phyloP scores from a whole-genome alignment of 2,797 vertebrate genomes.

The Chanos chanos region DNA sequence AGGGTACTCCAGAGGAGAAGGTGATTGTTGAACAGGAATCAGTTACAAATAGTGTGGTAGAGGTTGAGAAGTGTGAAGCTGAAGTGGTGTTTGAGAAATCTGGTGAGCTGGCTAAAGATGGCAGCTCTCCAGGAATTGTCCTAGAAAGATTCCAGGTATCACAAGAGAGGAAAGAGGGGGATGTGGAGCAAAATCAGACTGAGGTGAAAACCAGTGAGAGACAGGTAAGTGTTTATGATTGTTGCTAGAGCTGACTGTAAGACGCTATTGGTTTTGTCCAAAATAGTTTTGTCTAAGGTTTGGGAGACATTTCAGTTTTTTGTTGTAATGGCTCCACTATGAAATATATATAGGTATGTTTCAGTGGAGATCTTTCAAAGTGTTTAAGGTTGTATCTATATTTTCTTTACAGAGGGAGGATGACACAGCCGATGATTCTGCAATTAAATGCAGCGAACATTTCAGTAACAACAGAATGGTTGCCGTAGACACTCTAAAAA shows the following conservation, averaged over 20 bases:
- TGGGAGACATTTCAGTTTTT: too few relatives aligned
- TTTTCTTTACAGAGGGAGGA: too few relatives aligned
- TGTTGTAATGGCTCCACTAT: too few relatives aligned
- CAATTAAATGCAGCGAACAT: too few relatives aligned
- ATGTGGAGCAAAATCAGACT: conserved; percentile 20
- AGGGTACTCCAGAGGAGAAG: conserved; percentile 50
- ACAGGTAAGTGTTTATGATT: conserved; percentile 46
- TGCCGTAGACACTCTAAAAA: too few relatives aligned
- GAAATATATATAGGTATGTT: too few relatives aligned
- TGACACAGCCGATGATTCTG: too few relatives aligned
- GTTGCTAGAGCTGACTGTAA: background rate
- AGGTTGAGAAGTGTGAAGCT: conserved; percentile 41
- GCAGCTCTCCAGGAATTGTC: conserved; percentile 61
- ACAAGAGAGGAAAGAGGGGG: conserved; percentile 36
- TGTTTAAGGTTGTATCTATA: too few relatives aligned
- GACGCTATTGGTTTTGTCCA: too few relatives aligned
- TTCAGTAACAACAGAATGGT: too few relatives aligned
- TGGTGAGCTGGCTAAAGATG: conserved; percentile 37
- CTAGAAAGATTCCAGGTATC: conserved; percentile 63
- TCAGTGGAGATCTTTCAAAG: too few relatives aligned
- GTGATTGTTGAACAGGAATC: conserved; percentile 57
- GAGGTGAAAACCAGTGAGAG: conserved; percentile 15
- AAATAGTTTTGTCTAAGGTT: too few relatives aligned
- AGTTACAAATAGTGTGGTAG: conserved; percentile 49
- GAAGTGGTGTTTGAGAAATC: conserved; percentile 30